Conservation (phyloP, 1,140 invertebrate genomes). For the Bathynomus jamesi region DNA sequence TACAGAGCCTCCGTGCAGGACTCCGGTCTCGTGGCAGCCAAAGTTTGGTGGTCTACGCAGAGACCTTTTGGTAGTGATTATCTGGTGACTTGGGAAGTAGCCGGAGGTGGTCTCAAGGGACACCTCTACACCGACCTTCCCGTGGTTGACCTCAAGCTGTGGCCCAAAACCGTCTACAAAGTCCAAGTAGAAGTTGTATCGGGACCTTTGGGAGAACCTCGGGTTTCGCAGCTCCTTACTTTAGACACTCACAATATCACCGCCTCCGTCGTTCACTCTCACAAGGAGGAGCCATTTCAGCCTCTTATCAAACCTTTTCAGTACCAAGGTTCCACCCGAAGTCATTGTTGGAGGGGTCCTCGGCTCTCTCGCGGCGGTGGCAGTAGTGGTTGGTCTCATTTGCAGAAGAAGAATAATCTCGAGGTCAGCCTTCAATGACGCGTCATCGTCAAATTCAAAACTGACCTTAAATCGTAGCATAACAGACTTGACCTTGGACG, state of each 20-base stretch:
- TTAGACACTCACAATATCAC: conserved; percentile 37
- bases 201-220: conserved; percentile 24
- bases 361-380: not conserved
- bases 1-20: conserved; percentile 18
- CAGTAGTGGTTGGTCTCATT: not conserved
- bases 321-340: not conserved
- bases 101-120: conserved; percentile 69
- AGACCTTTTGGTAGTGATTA: conserved; percentile 49
- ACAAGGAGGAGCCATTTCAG: not conserved
- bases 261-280: conserved; percentile 4
- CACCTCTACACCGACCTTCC: conserved; percentile 72
- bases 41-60: conserved; percentile 37
- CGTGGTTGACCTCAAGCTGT: conserved; percentile 63
- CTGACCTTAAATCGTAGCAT: not conserved
- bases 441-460: not conserved
- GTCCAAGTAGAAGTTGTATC: conserved; percentile 53
- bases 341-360: not conserved
- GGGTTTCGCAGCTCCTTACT: conserved; percentile 29
- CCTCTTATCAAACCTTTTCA: not conserved
- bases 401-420: not conserved
- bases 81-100: conserved; percentile 72
- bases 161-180: conserved; percentile 70
- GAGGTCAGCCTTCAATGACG: not conserved
- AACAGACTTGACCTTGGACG: not conserved
- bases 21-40: conserved; percentile 30